phyloP scores from a whole-genome alignment of 64 coral and sea anemone genomes.

The Acropora tenuis region DNA sequence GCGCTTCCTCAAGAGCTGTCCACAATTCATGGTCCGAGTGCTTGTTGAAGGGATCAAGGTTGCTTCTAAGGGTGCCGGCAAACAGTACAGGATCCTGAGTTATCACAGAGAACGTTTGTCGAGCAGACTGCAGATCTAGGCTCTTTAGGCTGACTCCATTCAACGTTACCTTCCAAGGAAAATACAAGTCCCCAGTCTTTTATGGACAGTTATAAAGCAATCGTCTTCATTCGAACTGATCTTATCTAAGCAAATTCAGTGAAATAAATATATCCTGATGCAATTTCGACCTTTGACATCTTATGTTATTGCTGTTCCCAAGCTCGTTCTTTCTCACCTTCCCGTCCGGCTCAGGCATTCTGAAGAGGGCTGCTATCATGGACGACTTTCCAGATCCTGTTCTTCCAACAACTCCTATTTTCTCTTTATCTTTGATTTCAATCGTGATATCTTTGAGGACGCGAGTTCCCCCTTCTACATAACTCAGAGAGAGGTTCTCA shows the following conservation, averaged over 20 bases:
- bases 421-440: slow-evolving; percentile 61
- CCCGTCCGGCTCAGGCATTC: slow-evolving; percentile 73
- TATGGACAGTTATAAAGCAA: too few species aligned
- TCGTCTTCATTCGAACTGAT: too few species aligned
- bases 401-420: slow-evolving; percentile 68
- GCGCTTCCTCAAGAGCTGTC: slow-evolving; percentile 32
- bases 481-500: slow-evolving; percentile 52
- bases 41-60: slow-evolving; percentile 38
- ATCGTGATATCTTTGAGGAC: slow-evolving; percentile 69
- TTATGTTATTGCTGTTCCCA: too few species aligned
- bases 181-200: neutral
- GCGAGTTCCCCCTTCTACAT: slow-evolving; percentile 53
- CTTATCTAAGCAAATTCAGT: too few species aligned
- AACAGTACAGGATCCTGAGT: slow-evolving; percentile 56
- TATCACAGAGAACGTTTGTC: slow-evolving; percentile 43
- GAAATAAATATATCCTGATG: too few species aligned
- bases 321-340: neutral
- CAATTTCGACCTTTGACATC: too few species aligned
- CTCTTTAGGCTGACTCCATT: slow-evolving; percentile 26
- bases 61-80: slow-evolving; percentile 30
- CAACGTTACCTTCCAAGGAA: slow-evolving; percentile 20
- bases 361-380: slow-evolving; percentile 63
- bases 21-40: slow-evolving; percentile 11
- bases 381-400: slow-evolving; percentile 86
- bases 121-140: slow-evolving; percentile 17